A percentile compares a stretch with the other conserved stretches of the same genome.
These are phyloP conservation scores for Drosophila borborema DNA, from an alignment of 2,888 invertebrate species.

Conservation along the genomic window DNA sequence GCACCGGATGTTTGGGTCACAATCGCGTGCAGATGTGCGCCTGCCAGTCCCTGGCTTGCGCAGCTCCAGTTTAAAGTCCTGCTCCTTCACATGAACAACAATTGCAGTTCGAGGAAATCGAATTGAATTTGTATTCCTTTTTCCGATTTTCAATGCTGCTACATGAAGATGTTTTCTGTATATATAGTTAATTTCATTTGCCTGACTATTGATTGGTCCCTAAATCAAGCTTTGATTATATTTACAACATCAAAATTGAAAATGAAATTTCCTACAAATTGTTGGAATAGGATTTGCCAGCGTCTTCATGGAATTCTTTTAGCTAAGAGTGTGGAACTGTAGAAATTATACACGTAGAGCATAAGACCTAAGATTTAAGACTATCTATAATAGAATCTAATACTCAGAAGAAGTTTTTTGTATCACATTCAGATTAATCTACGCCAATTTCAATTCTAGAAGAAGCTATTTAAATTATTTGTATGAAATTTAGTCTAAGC, in stretches of 20 bases:
- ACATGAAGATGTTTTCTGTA: neutral
- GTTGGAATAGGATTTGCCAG: neutral
- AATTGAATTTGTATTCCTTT: conserved; percentile 18
- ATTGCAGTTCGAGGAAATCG: conserved; percentile 21
- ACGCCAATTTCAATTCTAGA: neutral
- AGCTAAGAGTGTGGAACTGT: neutral
- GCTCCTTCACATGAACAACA: conserved; percentile 23
- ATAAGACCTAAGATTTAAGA: no score
- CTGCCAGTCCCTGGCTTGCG: neutral
- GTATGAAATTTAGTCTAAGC: no score
- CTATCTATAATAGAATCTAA: neutral
- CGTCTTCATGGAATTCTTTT: neutral
- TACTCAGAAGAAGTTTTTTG: no score
- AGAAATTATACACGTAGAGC: neutral
- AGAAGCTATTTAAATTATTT: no score
- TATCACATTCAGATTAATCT: no score
- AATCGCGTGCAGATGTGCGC: conserved; percentile 53
- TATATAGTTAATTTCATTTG: conserved; percentile 8
- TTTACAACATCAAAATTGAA: neutral
- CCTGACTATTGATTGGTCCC: conserved; percentile 5
- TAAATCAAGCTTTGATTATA: neutral
- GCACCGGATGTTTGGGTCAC: conserved; percentile 76
- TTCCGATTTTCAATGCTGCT: neutral
- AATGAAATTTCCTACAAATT: neutral
- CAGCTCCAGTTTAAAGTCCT: conserved; percentile 36